Conservation (phyloP, 2,113 vertebrate species). For the Microcebus murinus region DNA sequence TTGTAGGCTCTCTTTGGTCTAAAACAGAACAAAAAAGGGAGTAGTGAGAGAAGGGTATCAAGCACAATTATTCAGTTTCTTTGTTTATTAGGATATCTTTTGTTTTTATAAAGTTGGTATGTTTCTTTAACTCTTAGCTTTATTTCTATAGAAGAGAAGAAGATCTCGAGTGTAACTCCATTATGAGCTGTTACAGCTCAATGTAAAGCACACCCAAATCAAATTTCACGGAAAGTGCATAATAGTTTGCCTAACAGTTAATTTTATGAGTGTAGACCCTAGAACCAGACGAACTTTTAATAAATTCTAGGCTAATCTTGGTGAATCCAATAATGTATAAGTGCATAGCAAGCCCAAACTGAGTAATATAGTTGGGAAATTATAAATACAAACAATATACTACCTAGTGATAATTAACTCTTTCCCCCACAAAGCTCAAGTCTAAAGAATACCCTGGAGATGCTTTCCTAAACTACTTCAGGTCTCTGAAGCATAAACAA, state of each 20-base stretch:
- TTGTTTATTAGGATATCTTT: neutral
- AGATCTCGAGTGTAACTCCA: neutral
- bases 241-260: neutral
- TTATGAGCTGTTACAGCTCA: neutral
- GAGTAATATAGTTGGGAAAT: neutral
- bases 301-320: neutral
- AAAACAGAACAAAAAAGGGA: neutral
- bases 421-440: neutral
- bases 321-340: neutral
- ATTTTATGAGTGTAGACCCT: neutral
- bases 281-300: neutral
- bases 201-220: neutral
- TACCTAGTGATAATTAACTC: neutral
- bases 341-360: neutral
- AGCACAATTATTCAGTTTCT: conserved; percentile 27
- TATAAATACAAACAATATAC: neutral
- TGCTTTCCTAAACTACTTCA: neutral
- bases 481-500: neutral
- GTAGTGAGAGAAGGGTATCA: neutral
- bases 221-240: neutral
- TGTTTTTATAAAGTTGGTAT: neutral
- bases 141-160: neutral
- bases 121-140: neutral
- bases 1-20: conserved; percentile 98
- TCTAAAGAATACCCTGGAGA: neutral